A percentile compares a stretch with the other conserved stretches of the same genome.
These are phyloP conservation scores for Ceratotherium simum DNA, from an alignment of 2,113 vertebrate genomes.

Conservation along the genomic window DNA sequence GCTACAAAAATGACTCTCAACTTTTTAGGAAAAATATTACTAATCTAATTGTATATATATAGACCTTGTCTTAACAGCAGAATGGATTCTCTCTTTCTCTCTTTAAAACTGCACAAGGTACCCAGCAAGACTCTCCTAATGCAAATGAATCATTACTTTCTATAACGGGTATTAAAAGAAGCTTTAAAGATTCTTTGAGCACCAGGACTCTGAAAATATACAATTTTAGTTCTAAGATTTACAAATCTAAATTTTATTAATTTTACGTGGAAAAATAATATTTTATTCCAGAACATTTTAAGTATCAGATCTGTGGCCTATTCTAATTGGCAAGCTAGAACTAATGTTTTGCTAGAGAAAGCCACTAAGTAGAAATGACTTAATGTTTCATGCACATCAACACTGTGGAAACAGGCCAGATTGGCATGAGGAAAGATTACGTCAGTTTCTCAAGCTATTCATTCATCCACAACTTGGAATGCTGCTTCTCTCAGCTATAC, in stretches of 20 bases:
- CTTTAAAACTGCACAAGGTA: not conserved
- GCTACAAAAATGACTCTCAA: not conserved
- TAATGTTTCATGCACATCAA: not conserved
- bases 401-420: not conserved
- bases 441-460: not conserved
- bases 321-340: not conserved
- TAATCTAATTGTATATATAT: not conserved
- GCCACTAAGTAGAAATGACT: not conserved
- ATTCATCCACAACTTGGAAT: not conserved
- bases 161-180: not conserved
- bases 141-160: not conserved
- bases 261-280: not conserved
- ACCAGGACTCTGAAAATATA: not conserved
- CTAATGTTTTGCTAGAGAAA: not conserved
- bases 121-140: not conserved
- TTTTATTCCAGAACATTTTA: not conserved
- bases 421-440: not conserved
- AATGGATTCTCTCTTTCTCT: not conserved
- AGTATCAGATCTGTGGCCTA: not conserved
- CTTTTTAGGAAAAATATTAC: not conserved
- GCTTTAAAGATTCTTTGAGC: not conserved
- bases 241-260: not conserved
- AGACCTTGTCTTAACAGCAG: not conserved
- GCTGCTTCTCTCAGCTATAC: not conserved
- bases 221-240: not conserved